Evolutionary conservation across 2,113 vertebrate species (phyloP), one percentile per base, ranked within the genome.

Genomic region (Grantiella picta): DNA sequence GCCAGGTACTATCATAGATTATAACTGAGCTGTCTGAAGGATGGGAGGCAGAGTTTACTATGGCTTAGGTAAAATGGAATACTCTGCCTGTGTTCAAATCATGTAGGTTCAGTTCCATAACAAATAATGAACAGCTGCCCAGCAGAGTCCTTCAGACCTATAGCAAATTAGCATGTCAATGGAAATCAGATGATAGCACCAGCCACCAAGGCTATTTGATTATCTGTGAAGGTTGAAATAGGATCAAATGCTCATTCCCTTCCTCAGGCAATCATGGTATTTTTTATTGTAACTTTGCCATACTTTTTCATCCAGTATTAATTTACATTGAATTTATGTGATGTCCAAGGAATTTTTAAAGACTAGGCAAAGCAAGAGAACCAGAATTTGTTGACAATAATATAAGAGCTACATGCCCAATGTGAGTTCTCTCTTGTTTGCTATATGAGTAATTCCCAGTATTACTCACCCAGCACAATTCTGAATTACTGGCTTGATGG

Each of bases 391-490:
- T 8, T 57, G 31, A 27, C 86, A 13, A 52, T 49, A 59, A 29
- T 40, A 17, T 11, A n/a, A 69, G 71, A 33, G 4, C 31, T 35
- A n/a, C 25, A 44, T 21, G 18, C 12, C 7, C 4, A 11, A 11
- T 12, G 35, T 23, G 53, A 44, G 23, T 2, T 17, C 20, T 40
- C 29, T 56, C 59, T 65, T 70, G 40, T 68, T 75, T 63, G 60
- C 36, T 60, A 20, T 22, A 14, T 11, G 27, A 52, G 4, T 19
- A 8, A 42, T 84, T 76, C 57, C 57, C 89, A 42, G 24, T 23
- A 60, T 65, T 93, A 98, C 98, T 98, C 82, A 99, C 98, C 97
- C 95, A 72, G 95, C 90, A 65, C 99, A 99, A 12, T 93, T 95
- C 73, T 96, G 95, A 59, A 95, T 95, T n/a, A 97, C 91, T 36